These are phyloP conservation scores for Crocallis elinguaria DNA, from an alignment of 2,888 invertebrate species.

Conservation along the genomic window DNA sequence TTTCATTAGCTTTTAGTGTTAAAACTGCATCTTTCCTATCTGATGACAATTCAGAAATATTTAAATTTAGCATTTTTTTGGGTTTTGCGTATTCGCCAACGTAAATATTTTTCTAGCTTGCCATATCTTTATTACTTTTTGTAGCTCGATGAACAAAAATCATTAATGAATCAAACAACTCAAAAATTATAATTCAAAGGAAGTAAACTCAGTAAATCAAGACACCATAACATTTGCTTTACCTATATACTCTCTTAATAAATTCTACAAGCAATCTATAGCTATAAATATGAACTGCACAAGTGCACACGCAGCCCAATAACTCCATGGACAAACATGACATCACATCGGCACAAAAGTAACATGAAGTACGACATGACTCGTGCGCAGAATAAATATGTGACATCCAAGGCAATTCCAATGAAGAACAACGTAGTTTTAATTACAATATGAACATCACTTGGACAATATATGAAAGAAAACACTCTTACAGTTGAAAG, in stretches of 20 bases:
- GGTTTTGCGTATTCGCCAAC: too few species aligned
- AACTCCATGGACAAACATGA: slow-evolving; percentile 40
- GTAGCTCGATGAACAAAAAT: too few species aligned
- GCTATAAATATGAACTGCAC: slow-evolving; percentile 13
- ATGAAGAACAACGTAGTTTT: slow-evolving; percentile 39
- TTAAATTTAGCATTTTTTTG: too few species aligned
- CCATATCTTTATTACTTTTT: too few species aligned
- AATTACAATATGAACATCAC: slow-evolving; percentile 23
- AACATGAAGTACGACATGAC: slow-evolving; percentile 38
- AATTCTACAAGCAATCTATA: background rate
- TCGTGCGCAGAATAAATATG: slow-evolving; percentile 62
- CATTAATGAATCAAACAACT: too few species aligned
- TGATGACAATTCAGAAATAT: too few species aligned
- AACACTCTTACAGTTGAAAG: background rate
- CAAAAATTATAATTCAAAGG: background rate
- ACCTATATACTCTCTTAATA: background rate
- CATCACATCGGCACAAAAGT: slow-evolving; percentile 58
- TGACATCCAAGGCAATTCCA: slow-evolving; percentile 53
- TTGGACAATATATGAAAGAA: background rate
- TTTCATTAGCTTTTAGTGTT: too few species aligned
- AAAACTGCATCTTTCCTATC: too few species aligned
- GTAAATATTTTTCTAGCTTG: too few species aligned
- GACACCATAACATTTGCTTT: background rate
- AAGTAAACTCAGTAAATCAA: background rate
- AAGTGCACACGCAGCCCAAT: slow-evolving; percentile 20